A percentile compares a stretch with the other conserved stretches of the same genome.
phyloP scores from a whole-genome alignment of 1,140 invertebrate genomes.

The Idris sp. region DNA sequence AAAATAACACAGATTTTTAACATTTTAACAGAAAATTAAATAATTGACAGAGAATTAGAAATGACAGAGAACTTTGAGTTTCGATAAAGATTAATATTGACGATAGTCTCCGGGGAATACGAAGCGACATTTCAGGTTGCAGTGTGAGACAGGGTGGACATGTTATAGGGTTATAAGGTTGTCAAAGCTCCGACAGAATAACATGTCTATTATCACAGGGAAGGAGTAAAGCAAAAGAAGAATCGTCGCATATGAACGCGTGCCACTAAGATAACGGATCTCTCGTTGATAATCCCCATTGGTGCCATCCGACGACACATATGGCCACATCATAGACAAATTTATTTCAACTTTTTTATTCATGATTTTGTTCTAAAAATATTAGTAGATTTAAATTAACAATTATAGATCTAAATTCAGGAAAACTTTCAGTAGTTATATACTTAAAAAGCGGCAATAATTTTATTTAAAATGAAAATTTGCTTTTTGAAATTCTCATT shows the following conservation, averaged over 20 bases:
- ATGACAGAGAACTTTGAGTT: slow-evolving; percentile 33
- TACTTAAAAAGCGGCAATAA: too few species aligned
- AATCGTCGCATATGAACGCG: slow-evolving; percentile 66
- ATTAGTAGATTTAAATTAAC: too few species aligned
- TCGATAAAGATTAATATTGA: slow-evolving; percentile 59
- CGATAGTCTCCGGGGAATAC: slow-evolving; percentile 65
- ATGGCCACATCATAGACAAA: slow-evolving; percentile 43
- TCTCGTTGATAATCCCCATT: slow-evolving; percentile 75
- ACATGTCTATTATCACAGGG: slow-evolving; percentile 77
- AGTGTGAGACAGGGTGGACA: slow-evolving; percentile 61
- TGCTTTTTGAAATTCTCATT: too few species aligned
- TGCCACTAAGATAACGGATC: slow-evolving; percentile 76
- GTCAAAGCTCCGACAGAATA: slow-evolving; percentile 77
- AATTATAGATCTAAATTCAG: too few species aligned
- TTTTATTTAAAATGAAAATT: too few species aligned
- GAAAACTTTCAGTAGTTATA: too few species aligned
- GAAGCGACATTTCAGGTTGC: slow-evolving; percentile 61
- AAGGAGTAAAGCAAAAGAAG: slow-evolving; percentile 42
- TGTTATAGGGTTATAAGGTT: slow-evolving; percentile 74
- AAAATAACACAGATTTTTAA: too few species aligned
- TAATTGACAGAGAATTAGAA: slow-evolving; percentile 28
- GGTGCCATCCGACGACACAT: slow-evolving; percentile 64
- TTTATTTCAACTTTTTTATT: slow-evolving; percentile 15
- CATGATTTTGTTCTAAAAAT: slow-evolving; percentile 8
- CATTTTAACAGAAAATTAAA: slow-evolving; percentile 5